Conservation (phyloP, 1,140 invertebrate genomes). For the Drosophila athabasca region DNA sequence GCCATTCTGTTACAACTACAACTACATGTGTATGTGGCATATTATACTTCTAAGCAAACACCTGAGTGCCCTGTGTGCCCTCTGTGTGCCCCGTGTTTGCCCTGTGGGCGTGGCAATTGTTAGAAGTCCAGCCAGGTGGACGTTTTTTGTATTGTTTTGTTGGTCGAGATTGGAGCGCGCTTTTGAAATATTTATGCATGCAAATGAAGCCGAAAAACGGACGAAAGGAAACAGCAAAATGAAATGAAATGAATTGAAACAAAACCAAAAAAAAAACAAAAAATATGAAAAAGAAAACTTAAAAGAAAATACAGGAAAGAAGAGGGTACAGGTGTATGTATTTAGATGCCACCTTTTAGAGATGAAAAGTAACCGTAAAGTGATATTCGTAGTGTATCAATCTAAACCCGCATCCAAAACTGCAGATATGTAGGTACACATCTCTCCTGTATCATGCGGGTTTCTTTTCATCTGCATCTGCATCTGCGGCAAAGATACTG, state of each 20-base stretch:
- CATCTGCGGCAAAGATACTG: conserved; percentile 18
- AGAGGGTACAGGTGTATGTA: too few species aligned
- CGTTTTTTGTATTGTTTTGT: conserved; percentile 40
- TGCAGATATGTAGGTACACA: not conserved
- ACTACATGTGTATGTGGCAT: conserved; percentile 5
- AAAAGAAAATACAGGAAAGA: conserved; percentile 13
- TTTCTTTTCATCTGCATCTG: not conserved
- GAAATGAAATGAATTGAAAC: conserved; percentile 31
- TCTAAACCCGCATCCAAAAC: too few species aligned
- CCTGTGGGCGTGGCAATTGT: conserved; percentile 27
- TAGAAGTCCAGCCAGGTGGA: conserved; percentile 50
- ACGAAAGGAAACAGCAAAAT: conserved; percentile 16
- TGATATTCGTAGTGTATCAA: too few species aligned
- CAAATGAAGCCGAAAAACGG: conserved; percentile 55
- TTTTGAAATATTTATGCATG: conserved; percentile 75
- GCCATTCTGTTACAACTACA: too few species aligned
- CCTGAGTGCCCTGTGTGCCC: conserved; percentile 19
- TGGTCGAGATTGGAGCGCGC: conserved; percentile 44
- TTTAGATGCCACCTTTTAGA: too few species aligned
- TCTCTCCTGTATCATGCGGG: conserved; percentile 14
- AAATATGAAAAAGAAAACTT: not conserved
- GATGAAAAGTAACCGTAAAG: too few species aligned
- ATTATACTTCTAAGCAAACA: conserved; percentile 26
- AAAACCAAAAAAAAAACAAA: conserved; percentile 23
- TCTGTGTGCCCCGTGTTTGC: not conserved